Conservation (phyloP, 2,888 invertebrate genomes). For the Lepidocyrtinus sp. region DNA sequence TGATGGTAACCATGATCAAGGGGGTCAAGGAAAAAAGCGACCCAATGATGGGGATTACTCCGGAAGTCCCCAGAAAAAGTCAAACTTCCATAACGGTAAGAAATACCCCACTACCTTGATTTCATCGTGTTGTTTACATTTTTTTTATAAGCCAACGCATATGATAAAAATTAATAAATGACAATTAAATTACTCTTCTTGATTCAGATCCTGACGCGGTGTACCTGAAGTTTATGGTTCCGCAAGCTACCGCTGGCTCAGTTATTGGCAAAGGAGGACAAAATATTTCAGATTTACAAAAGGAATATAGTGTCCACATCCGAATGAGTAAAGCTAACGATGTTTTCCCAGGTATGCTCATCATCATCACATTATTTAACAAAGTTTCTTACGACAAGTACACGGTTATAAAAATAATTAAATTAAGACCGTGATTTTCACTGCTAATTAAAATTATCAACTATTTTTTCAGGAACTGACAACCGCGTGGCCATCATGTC, state of each 20-base stretch:
- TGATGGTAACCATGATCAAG: constrained; percentile 59
- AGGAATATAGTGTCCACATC: constrained; percentile 69
- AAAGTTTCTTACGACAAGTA: too few relatives aligned
- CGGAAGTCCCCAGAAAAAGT: constrained; percentile 67
- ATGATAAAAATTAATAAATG: too few relatives aligned
- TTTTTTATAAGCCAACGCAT: too few relatives aligned
- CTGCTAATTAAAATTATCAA: not conserved
- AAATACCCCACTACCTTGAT: too few relatives aligned
- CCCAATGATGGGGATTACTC: constrained; percentile 69
- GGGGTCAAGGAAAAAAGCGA: constrained; percentile 65
- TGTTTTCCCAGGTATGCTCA: constrained; percentile 66
- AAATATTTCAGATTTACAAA: constrained; percentile 69
- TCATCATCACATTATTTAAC: not conserved
- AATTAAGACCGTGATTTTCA: constrained; percentile 8
- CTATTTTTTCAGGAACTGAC: constrained; percentile 59
- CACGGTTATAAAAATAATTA: not conserved
- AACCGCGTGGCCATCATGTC: constrained; percentile 69
- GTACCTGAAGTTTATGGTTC: constrained; percentile 69
- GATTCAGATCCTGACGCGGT: constrained; percentile 70
- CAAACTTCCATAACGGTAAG: constrained; percentile 68
- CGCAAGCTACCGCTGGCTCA: constrained; percentile 69
- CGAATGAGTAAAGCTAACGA: constrained; percentile 70
- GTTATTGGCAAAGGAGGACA: constrained; percentile 70
- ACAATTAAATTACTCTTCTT: too few relatives aligned
- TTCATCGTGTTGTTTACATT: too few relatives aligned